Percentiles rank a stretch among this genome's conserved stretches.
phyloP scores from a whole-genome alignment of 2,113 vertebrate species.

The Percina caprodes region DNA sequence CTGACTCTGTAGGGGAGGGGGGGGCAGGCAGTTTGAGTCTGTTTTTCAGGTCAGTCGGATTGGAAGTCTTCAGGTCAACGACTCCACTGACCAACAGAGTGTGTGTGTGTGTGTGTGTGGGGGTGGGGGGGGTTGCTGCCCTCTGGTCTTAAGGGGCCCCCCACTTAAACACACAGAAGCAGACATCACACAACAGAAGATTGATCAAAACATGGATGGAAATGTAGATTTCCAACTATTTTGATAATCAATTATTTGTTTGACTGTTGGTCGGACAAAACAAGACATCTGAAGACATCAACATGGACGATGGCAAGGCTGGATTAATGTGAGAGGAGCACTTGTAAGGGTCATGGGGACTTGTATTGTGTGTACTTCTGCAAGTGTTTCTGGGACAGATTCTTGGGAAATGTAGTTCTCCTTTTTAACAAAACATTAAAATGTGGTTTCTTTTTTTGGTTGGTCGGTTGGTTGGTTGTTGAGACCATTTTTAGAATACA shows the following conservation, averaged over 20 bases:
- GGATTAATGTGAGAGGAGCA: neutral
- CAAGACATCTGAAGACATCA: neutral
- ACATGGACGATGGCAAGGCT: neutral
- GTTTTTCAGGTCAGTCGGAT: neutral
- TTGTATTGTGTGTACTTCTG: no score
- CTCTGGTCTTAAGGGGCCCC: neutral
- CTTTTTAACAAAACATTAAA: no score
- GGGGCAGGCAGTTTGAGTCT: neutral
- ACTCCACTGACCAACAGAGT: constrained; percentile 6
- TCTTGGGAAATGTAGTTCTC: no score
- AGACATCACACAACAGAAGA: neutral
- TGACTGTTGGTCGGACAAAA: neutral
- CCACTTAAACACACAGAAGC: neutral
- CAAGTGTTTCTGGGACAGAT: no score
- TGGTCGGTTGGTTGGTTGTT: no score
- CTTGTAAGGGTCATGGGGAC: no score
- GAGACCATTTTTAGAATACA: no score
- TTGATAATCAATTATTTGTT: neutral
- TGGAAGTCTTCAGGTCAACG: constrained; percentile 9
- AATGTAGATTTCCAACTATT: neutral
- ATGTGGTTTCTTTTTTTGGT: no score
- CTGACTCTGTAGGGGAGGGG: neutral
- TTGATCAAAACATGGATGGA: neutral
- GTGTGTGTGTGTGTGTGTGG: constrained; percentile 25
- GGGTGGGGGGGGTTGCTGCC: neutral